Evolutionary conservation across 2,888 invertebrate species (phyloP), one percentile per base, ranked within the genome.

Genomic region (Auanema sp.): DNA sequence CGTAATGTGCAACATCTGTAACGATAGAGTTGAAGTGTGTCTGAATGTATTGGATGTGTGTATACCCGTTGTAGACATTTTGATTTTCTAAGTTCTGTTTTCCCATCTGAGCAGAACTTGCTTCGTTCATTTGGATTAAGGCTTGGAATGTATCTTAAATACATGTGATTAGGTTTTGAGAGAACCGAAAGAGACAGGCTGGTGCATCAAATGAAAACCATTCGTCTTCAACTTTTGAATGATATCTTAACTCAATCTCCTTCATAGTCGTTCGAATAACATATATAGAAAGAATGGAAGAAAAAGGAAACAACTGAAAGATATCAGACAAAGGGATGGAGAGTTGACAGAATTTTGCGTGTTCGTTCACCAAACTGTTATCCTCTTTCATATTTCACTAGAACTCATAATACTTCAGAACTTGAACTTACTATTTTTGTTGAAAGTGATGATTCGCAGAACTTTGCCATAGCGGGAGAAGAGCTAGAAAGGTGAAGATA

Each of bases 391-490:
- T 5, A 3, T 33, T 33, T 8, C 33, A 33, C 33, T 33, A 33
- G 33, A 33, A 33, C 8, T 33, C 33, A 33, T 33, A 33, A 33
- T 5, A 33, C 33, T 5, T 33, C 33, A 33, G 33, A 58, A 18
- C 24, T n/a, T n/a, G 50, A 11, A 85, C 92, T 92, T 89, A 93
- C 96, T 95, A 87, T 98, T 98, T 89, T 98, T 99, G 84, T 93
- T 97, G 88, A 98, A 99, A 81, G 97, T 99, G 85, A 99, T 97
- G 84, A 99, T 97, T 88, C 97, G 96, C 84, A 97, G 89, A 83
- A 99, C 96, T 88, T 95, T 96, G 83, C 98, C 98, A 87, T 92
- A 96, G 80, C 96, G 90, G 83, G 94, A 93, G 89, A 98, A 98
- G 86, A 98, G 94, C 89, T 96, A 59, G 69, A 68, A 71, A 65